Percentiles rank a stretch among this genome's conserved stretches.
Conservation (phyloP, 1,140 invertebrate species). For the Drosophila dunni region DNA sequence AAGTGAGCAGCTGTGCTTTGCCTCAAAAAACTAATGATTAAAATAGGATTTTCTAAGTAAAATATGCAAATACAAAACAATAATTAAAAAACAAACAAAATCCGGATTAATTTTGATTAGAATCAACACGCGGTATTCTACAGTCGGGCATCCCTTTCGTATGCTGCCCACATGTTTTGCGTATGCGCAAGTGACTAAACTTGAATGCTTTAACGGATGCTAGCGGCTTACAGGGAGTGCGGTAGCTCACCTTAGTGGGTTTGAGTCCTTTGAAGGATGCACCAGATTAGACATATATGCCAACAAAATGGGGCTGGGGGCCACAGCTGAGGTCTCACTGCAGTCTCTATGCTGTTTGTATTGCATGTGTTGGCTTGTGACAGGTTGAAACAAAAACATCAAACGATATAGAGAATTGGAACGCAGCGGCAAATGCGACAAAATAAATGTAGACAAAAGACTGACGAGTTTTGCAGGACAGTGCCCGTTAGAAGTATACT, state of each 20-base stretch:
- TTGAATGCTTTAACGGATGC: too few relatives aligned
- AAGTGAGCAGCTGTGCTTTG: too few relatives aligned
- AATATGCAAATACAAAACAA: too few relatives aligned
- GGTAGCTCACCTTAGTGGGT: background rate
- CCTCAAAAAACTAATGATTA: too few relatives aligned
- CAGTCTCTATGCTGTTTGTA: too few relatives aligned
- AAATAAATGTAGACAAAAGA: background rate
- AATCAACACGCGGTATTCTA: too few relatives aligned
- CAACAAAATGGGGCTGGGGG: conserved; percentile 23
- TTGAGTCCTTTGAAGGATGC: conserved; percentile 19
- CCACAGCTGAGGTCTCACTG: conserved; percentile 14
- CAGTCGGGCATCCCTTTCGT: too few relatives aligned
- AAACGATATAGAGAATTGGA: conserved; percentile 18
- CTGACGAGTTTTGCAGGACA: conserved; percentile 1
- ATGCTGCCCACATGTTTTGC: background rate
- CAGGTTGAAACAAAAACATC: conserved; percentile 33
- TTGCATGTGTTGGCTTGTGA: conserved; percentile 21
- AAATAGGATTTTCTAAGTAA: too few relatives aligned
- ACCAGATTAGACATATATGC: conserved; percentile 25
- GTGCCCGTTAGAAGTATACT: conserved; percentile 28
- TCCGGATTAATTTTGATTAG: too few relatives aligned
- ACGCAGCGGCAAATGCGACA: conserved; percentile 17
- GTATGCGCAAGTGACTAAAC: background rate
- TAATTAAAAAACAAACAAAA: too few relatives aligned
- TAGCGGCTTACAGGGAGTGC: too few relatives aligned